Evolutionary conservation across 2,888 invertebrate species (phyloP).

Genomic region (Periphyllus acericola): DNA sequence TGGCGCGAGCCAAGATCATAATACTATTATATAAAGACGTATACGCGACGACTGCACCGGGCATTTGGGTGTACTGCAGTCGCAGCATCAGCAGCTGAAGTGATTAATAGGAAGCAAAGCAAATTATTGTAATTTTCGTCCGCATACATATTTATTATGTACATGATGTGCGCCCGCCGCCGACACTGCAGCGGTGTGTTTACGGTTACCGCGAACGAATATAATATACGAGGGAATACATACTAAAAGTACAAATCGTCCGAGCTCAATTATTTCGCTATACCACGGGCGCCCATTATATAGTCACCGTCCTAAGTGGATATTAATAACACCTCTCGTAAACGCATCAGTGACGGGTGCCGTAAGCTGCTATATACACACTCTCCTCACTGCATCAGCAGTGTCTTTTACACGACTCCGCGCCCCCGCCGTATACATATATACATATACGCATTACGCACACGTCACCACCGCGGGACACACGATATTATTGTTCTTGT

Average conservation of each 20-base stretch:
- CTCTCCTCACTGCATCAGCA: too few relatives aligned
- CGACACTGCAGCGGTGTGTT: background rate
- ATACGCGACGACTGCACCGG: background rate
- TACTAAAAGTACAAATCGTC: constrained; percentile 43
- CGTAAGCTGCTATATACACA: too few relatives aligned
- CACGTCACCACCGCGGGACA: background rate
- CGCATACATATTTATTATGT: background rate
- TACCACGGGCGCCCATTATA: constrained; percentile 34
- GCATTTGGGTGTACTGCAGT: background rate
- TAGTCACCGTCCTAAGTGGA: constrained; percentile 56
- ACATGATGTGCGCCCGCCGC: background rate
- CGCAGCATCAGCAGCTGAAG: background rate
- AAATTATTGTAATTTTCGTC: constrained; percentile 48
- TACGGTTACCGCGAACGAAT: constrained; percentile 18
- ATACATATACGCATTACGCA: background rate
- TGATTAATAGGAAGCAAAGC: constrained; percentile 54
- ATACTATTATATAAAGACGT: constrained; percentile 3
- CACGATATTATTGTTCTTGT: background rate
- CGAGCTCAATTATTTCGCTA: constrained; percentile 28
- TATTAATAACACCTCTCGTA: constrained; percentile 60
- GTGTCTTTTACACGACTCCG: background rate
- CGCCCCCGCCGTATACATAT: background rate
- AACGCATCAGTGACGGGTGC: constrained; percentile 43
- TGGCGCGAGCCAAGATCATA: constrained; percentile 2
- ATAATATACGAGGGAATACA: background rate